Evolutionary conservation across 2,888 invertebrate genomes (phyloP), one percentile per base, ranked within the genome.

Genomic region (Podabrus alpinus): DNA sequence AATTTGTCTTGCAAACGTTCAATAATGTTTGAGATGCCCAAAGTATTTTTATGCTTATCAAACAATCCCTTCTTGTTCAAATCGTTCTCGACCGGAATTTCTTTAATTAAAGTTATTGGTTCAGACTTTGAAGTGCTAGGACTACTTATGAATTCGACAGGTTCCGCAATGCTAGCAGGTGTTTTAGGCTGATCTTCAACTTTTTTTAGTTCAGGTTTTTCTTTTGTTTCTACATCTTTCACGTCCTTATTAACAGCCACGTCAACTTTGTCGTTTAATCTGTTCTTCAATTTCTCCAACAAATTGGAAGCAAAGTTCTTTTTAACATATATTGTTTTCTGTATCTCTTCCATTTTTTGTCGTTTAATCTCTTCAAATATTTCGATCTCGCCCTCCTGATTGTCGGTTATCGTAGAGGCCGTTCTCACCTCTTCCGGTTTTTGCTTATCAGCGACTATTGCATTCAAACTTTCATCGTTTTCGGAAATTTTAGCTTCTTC

Each of bases 341-440:
- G 85, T 7, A 90, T 85, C 78, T 89, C 89, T 61, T 89, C 87
- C 90, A 90, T 90, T 75, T 86, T 88, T 71, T 87, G 86, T 67
- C 88, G 85, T 1, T 89, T 85, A 77, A 89, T 88, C 59, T 88
- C 83, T 76, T 89, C 88, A 69, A 89, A 88, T 75, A 88, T 87
- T 7, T 45, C 45, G n/a, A n/a, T 45, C 9, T 45, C 45, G 45
- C 45, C 45, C 9, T 45, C n/a, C 2, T 45, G 45, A 45, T 45
- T n/a, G 3, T 45, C 45, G 7, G 45, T n/a, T 45, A 45, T 45
- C 2, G 45, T 45, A n/a, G n/a, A 45, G 5, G 45, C 45, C 9
- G 45, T 45, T 45, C 7, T 45, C n/a, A 45, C 7, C n/a, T 45
- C 45, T 45, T 45, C 9, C 5, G 45, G n/a, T 45, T n/a, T 13